Conservation (phyloP, 2,113 vertebrate species). For the Chionis minor region DNA sequence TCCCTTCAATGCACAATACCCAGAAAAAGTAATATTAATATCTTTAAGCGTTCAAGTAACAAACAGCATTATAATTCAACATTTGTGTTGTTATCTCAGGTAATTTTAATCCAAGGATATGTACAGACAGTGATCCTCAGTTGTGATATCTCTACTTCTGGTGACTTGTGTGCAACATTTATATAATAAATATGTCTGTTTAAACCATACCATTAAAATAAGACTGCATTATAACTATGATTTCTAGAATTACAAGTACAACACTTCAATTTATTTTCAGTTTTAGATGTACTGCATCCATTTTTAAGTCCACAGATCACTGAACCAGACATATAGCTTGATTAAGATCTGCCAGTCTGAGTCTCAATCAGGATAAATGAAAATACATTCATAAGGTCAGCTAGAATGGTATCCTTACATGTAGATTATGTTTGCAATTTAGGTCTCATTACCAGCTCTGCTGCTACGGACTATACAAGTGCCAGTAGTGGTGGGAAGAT, state of each 20-base stretch:
- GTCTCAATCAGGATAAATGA: not conserved
- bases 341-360: not conserved
- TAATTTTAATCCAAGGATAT: not conserved
- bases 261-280: not conserved
- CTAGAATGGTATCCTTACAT: not conserved
- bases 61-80: not conserved
- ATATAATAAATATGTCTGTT: not conserved
- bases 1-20: not conserved
- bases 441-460: not conserved
- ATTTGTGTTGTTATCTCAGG: not conserved
- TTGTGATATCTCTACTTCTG: not conserved
- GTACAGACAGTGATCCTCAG: not conserved
- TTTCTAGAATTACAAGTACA: not conserved
- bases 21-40: not conserved
- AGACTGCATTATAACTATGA: not conserved
- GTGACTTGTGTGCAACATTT: not conserved
- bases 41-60: not conserved
- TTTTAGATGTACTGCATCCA: not conserved
- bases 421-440: not conserved
- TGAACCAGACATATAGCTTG: not conserved
- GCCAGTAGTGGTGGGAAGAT: not conserved
- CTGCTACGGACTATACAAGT: not conserved
- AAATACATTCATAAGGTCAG: not conserved
- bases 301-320: not conserved
- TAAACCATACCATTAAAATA: not conserved